Conservation (phyloP, 2,797 vertebrate species). For the Galago senegalensis region DNA sequence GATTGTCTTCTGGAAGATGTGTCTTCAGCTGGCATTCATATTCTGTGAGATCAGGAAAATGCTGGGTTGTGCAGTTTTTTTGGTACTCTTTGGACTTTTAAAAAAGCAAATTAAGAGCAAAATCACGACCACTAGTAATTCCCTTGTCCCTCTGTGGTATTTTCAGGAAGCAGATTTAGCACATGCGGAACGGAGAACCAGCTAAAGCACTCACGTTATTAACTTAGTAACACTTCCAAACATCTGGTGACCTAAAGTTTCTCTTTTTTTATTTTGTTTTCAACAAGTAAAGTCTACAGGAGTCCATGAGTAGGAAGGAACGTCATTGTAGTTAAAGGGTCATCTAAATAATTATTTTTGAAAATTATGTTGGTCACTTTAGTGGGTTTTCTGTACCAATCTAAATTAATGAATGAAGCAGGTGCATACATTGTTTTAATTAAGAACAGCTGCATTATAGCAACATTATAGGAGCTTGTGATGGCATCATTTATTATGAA, state of each 20-base stretch:
- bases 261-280: constrained; percentile 21
- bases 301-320: background rate
- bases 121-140: background rate
- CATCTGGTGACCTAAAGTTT: background rate
- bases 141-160: background rate
- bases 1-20: background rate
- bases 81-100: background rate
- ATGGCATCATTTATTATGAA: constrained; percentile 72
- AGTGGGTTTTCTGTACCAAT: constrained; percentile 42
- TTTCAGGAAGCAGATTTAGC: background rate
- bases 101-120: constrained; percentile 32
- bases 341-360: constrained; percentile 29
- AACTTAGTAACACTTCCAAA: background rate
- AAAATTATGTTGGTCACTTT: constrained; percentile 50
- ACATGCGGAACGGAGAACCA: background rate
- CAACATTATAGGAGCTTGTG: constrained; percentile 31
- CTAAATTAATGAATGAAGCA: constrained; percentile 62
- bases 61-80: background rate
- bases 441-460: constrained; percentile 69
- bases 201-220: background rate
- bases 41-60: constrained; percentile 34
- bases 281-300: background rate
- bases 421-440: constrained; percentile 70
- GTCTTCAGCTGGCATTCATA: background rate
- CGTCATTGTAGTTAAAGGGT: constrained; percentile 9